Base-by-base conservation (phyloP, 2,888 invertebrate genomes). In the Dichetophora obliterata region DNA sequence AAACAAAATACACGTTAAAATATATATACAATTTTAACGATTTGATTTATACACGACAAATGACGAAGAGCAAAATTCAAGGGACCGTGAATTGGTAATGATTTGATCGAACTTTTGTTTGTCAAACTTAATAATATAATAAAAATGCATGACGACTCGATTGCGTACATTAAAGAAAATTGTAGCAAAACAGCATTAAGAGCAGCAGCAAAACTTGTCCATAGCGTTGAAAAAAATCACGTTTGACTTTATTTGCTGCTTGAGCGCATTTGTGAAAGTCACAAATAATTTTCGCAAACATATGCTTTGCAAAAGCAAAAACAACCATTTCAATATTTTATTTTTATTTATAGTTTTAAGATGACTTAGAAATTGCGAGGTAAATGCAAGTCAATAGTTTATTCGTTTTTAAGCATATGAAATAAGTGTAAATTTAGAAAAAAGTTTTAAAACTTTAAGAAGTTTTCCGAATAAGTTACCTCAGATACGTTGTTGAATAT, bases 181-280 rank as follows among this genome's bases (percentile, higher is more conserved):
- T 34, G 48, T 24, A 68, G 48, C 24, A 68, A n/a, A 43, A 34
- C 16, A 66, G 4, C n/a, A 66, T 3, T 24, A 59, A 59, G 3
- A 43, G 43, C 14, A 43, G 43, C 43, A 43, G 43, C 43, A 1
- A 43, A 43, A 59, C 9, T 22, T 11, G 27, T 24, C 24, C 57
- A 24, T 14, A 27, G 5, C 16, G 9, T n/a, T 63, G 43, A 37
- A 59, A 59, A 19, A 70, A 72, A 72, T 72, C 59, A 72, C 72
- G 59, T 72, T 72, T 72, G 48, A 61, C 48, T 72, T n/a, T 37
- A 61, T 59, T 72, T 57, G 43, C 59, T 72, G 72, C 72, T 43
- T 72, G 59, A 72, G 22, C 43, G 72, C 37, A 59, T 43, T 72
- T 59, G 72, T 72, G 72, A 72, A 72, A 72, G 72, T 72, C 37